Base-by-base conservation (phyloP, 2,113 vertebrate species). In the Ariopsis seemanni region DNA sequence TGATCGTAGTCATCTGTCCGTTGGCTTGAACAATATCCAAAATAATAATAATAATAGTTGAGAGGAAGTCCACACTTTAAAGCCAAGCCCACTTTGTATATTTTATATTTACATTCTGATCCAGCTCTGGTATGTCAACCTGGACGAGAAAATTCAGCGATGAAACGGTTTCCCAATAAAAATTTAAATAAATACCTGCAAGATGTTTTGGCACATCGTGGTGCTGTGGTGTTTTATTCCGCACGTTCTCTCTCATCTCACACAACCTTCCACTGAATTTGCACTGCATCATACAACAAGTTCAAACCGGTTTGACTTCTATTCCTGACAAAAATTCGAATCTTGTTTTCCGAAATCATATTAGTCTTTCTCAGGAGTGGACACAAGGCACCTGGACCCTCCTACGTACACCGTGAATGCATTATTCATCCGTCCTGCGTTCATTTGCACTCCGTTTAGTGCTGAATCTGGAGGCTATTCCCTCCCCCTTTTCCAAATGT, bases 101-200 rank as follows among this genome's bases (percentile, higher is more conserved):
- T 93, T 92, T 85, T 91, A 92, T 20, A 4, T 10, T 4, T 11
- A 4, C 5, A 12, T 14, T 53, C 6, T 77, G 50, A 14, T 77
- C 91, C 89, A 72, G 57, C 53, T 20, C 86, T 87, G 88, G 80
- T 82, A 84, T 34, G 6, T 83, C 81, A 52, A 8, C 42, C 12
- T 57, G 55, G 17, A 50, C 27, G 53, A 58, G 71, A n/a, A 48
- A n/a, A 42, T 71, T 17, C 65, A 14, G 18, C 1, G 30, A 25
- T 57, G 83, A 74, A 30, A 74, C 7, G 14, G n/a, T 69, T 27
- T 9, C 20, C 60, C 7, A 62, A 2, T n/a, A 10, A 65, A n/a
- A 65, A 25, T 25, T 8, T 25, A 42, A 48, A 69, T 15, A 72
- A 34, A 71, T 18, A 71, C 34, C 12, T 71, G 67, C 69, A 42